Base-by-base conservation (phyloP, 2,888 invertebrate species). In the Drosophila meridiana region DNA sequence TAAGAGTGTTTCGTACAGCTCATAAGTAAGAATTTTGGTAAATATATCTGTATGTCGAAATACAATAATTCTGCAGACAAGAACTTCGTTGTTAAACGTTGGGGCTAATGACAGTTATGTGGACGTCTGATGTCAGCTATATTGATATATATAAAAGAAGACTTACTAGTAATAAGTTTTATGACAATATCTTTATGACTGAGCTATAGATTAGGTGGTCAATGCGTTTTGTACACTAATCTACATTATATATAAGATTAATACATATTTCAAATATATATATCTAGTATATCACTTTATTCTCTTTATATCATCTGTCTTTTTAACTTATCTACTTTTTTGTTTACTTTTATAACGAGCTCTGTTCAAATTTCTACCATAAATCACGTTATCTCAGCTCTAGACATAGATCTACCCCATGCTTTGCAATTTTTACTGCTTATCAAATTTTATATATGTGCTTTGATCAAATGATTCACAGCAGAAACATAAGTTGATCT, bases 401-500 rank as follows among this genome's bases (percentile, higher is more conserved):
- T 14, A 45, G 40, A 14, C 43, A 47, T 43, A 28, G n/a, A 55
- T 55, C 73, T 69, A 40, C 55, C 20, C 57, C 38, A 11, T 34
- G 34, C 26, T 60, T 42, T 13, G n/a, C 43, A n/a, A 32, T 20
- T 34, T 52, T 13, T 20, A 62, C 66, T 63, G 36, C 6, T 47
- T 47, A 67, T 78, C 78, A 66, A 47, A 64, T 64, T 61, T 14
- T 62, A 5, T 32, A 28, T 11, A 5, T 32, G 4, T 42, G 20
- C n/a, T 55, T 60, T 73, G 60, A 78, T 47, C 64, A 59, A 58
- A 28, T 66, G 34, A 71, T 69, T 68, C 63, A 62, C 62, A 47
- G 9, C 57, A 60, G 59, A 72, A 61, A 75, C 62, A 64, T 58
- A 71, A 56, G 38, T 67, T 59, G 79, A 84, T 76, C 82, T 82